A percentile compares a stretch with the other conserved stretches of the same genome.
These are phyloP conservation scores for Tricholauxania praeusta DNA, from an alignment of 2,888 invertebrate species.

Conservation along the genomic window DNA sequence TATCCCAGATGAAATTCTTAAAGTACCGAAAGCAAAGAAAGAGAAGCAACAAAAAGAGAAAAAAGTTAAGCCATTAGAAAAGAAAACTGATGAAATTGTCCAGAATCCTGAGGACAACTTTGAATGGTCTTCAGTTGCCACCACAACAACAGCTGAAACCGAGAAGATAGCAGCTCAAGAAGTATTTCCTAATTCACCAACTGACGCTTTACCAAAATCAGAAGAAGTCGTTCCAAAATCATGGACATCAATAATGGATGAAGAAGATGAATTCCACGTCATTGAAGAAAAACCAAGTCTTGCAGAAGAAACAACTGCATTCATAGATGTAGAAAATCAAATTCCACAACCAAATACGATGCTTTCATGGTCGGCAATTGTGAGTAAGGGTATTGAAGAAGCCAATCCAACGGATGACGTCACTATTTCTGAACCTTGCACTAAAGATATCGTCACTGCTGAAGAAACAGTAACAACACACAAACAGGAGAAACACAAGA, in stretches of 20 bases:
- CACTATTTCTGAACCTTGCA: no score
- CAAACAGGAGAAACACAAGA: constrained; percentile 17
- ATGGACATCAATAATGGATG: constrained; percentile 38
- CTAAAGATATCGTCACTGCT: no score
- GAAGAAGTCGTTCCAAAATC: constrained; percentile 17
- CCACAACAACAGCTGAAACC: not conserved
- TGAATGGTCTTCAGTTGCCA: no score
- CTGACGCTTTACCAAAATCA: not conserved
- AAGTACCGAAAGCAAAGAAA: not conserved
- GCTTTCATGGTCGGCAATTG: constrained; percentile 17
- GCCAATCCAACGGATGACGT: not conserved
- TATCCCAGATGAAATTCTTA: not conserved
- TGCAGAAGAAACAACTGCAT: no score
- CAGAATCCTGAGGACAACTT: no score
- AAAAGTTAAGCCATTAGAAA: not conserved
- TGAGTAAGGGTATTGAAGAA: constrained; percentile 3
- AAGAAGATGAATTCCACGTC: not conserved
- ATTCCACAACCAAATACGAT: no score
- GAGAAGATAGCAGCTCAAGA: not conserved
- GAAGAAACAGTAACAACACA: not conserved
- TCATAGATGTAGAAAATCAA: no score
- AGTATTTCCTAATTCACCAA: not conserved
- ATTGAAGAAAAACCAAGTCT: no score
- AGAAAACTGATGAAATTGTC: not conserved
- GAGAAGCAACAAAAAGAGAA: not conserved